A percentile compares a stretch with the other conserved stretches of the same genome.
Evolutionary conservation across 2,797 vertebrate species (phyloP).

Genomic region (Sebastes goodei): DNA sequence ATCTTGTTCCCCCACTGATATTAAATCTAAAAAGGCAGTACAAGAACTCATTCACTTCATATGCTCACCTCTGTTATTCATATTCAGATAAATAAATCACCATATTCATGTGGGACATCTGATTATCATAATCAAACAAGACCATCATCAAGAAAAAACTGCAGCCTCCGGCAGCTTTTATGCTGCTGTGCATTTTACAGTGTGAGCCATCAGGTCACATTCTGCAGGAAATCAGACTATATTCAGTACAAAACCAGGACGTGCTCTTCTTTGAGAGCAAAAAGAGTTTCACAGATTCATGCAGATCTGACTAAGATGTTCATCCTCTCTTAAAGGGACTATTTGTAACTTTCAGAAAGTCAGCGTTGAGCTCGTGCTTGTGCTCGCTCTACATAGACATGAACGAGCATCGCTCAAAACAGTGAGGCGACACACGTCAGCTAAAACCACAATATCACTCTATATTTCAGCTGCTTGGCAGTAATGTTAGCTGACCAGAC

Average conservation of each 20-base stretch:
- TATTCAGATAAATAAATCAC: conserved; percentile 3
- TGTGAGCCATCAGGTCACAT: not conserved
- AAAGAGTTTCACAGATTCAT: not conserved
- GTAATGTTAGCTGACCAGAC: too few species aligned
- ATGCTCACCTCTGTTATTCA: not conserved
- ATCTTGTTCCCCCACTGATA: not conserved
- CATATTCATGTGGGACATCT: not conserved
- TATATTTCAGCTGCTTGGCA: too few species aligned
- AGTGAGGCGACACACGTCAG: too few species aligned
- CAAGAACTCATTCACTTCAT: not conserved
- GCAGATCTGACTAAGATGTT: not conserved
- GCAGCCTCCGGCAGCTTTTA: not conserved
- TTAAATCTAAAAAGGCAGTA: conserved; percentile 4
- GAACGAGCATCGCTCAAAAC: too few species aligned
- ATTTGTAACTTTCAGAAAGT: too few species aligned
- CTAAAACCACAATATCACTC: too few species aligned
- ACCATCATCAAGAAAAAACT: not conserved
- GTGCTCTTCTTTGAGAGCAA: not conserved
- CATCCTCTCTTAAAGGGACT: not conserved
- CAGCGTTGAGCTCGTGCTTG: too few species aligned
- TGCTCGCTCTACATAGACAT: too few species aligned
- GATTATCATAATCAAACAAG: conserved; percentile 22
- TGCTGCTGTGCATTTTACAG: not conserved
- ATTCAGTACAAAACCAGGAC: not conserved
- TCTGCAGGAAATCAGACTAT: not conserved